Base-by-base conservation (phyloP, 2,797 vertebrate genomes). In the Molothrus aeneus region DNA sequence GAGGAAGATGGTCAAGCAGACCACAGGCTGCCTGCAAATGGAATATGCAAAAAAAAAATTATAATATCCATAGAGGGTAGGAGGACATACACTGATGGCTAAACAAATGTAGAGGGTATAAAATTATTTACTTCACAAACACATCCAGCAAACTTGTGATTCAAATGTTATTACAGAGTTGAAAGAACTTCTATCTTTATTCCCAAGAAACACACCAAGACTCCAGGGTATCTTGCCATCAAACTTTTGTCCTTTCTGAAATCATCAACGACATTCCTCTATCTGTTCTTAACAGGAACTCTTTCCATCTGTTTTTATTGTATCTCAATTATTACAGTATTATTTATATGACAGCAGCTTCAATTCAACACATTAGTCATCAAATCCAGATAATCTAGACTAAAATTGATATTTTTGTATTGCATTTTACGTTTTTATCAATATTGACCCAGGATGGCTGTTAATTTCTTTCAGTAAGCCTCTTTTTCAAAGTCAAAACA, bases 11-110 rank as follows among this genome's bases (percentile, higher is more conserved):
- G 9, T 36, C 25, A 60, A 45, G 5, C 19, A 86, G 48, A 64
- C 5, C 31, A 36, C 16, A 69, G 51, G 8, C 29, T 82, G 7
- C 25, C 10, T 2, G 3, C 0, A 2, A 5, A 51, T 17, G 16
- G 31, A 74, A 59, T 47, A 72, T 40, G 3, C 8, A 25, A 57
- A 85, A 56, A 56, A 36, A 85, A 72, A 32, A 31, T 61, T 34
- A 13, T 5, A n/a, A 10, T 19, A 24, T 16, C 11, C 28, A 7
- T 10, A 28, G 13, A 64, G 3, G 4, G 5, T n/a, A 59, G 7
- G 9, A 11, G 29, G 24, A 61, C 20, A 40, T 69, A 25, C 11
- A 6, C 13, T 40, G 13, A 40, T 21, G 9, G 4, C 25, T 68
- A 28, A 54, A 6, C 3, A 68, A 89, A 56, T 17, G 34, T 25